These are phyloP conservation scores for Grapholita molesta DNA, from an alignment of 1,140 invertebrate genomes.

Conservation along the genomic window DNA sequence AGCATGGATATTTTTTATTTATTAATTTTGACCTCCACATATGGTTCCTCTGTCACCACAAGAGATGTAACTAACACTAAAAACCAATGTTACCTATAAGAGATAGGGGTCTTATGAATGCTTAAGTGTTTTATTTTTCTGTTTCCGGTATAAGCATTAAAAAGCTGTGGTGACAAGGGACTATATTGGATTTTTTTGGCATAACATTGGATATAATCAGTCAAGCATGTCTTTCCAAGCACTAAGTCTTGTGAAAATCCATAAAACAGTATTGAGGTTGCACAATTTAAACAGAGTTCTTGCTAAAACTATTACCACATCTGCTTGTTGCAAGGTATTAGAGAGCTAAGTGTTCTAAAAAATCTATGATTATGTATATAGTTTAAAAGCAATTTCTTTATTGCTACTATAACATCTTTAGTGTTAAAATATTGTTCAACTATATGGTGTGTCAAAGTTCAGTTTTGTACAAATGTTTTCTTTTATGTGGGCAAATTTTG, in stretches of 20 bases:
- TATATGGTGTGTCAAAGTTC: too few relatives aligned
- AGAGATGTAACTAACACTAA: conserved; percentile 16
- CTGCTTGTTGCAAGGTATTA: conserved; percentile 64
- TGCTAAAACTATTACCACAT: conserved; percentile 63
- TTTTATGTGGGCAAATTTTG: too few relatives aligned
- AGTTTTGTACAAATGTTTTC: too few relatives aligned
- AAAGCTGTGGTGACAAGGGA: conserved; percentile 63
- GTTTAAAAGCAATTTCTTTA: too few relatives aligned
- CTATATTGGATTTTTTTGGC: conserved; percentile 42
- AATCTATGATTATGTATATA: too few relatives aligned
- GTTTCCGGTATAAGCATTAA: conserved; percentile 51
- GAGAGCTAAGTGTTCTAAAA: conserved; percentile 27
- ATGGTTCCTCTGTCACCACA: conserved; percentile 63
- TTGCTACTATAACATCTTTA: too few relatives aligned
- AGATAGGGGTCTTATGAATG: conserved; percentile 8
- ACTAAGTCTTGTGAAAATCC: conserved; percentile 48
- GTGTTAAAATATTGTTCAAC: too few relatives aligned
- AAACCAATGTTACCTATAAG: background rate
- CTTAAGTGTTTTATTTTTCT: conserved; percentile 31
- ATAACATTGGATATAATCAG: conserved; percentile 35
- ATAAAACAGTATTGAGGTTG: conserved; percentile 39
- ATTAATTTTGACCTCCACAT: conserved; percentile 51
- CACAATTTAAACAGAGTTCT: conserved; percentile 46
- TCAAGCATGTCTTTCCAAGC: conserved; percentile 56
- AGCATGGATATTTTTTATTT: background rate